A percentile compares a stretch with the other conserved stretches of the same genome.
These are phyloP conservation scores for Trogon melanurus DNA, from an alignment of 2,113 vertebrate species.

Conservation along the genomic window DNA sequence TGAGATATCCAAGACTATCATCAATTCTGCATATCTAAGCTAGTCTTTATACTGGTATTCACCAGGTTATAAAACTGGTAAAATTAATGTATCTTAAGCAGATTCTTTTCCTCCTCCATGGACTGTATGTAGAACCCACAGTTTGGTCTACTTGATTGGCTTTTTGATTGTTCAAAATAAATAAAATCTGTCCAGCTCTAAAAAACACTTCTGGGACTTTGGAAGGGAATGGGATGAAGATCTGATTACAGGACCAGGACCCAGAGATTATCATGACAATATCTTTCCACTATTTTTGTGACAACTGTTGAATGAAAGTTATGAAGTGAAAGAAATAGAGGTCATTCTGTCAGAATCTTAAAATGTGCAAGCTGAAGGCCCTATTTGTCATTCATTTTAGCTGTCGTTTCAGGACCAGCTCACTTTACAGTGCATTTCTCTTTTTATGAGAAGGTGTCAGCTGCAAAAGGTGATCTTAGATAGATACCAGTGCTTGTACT, in stretches of 20 bases:
- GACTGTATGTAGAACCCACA: background rate
- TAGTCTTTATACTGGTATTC: background rate
- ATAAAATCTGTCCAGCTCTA: background rate
- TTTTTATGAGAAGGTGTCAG: slow-evolving; percentile 44
- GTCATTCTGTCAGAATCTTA: slow-evolving; percentile 40
- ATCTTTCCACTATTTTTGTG: slow-evolving; percentile 16
- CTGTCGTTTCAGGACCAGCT: slow-evolving; percentile 15
- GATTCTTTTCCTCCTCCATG: background rate
- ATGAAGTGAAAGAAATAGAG: slow-evolving; percentile 45
- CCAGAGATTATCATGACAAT: background rate
- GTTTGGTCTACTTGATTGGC: background rate
- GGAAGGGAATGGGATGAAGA: background rate
- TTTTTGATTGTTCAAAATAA: background rate
- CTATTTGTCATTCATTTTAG: background rate
- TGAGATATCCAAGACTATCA: background rate
- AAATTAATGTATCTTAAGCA: background rate
- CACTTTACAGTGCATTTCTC: slow-evolving; percentile 17
- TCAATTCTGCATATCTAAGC: background rate
- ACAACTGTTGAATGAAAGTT: slow-evolving; percentile 15
- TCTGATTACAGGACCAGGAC: slow-evolving; percentile 28
- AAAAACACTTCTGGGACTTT: background rate
- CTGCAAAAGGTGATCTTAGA: slow-evolving; percentile 26
- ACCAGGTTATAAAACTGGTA: background rate
- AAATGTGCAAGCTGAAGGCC: slow-evolving; percentile 37
- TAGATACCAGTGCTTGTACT: slow-evolving; percentile 14